Evolutionary conservation across 2,888 invertebrate species (phyloP), one percentile per base, ranked within the genome.

Genomic region (Augiades crinisus): DNA sequence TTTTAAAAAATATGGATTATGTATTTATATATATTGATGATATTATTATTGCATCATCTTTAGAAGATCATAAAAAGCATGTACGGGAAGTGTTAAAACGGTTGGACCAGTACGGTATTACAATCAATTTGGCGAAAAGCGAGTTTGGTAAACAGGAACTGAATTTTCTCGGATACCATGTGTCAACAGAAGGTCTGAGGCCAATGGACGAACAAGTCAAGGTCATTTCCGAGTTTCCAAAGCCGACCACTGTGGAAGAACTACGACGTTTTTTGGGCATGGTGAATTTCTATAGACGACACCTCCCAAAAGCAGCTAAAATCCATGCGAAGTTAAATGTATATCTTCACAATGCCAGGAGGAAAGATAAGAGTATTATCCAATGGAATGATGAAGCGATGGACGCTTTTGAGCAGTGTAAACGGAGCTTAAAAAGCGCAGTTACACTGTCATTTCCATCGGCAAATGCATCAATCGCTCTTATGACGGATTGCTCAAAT

Each of bases 111-210:
- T 46, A 17, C 3, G 46, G 46, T 8, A 37, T 46, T 5, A 37
- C 46, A 0, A 46, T 46, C 7, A 46, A 46, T 16, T 12, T 46
- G 12, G 10, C 17, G 17, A 46, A 46, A 37, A 12, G 46, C 37
- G 2, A 5, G 5, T 46, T 46, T 6, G 27, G 37, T 8, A 10
- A 37, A 19, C 1, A 27, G 2, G 37, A 19, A 2, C 17, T 46
- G 7, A 16, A 41, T 16, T 41, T 41, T 41, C 13, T 41, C 14
- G 41, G 41, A 10, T 16, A 41, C 10, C 27, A 41, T n/a, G 13
- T 41, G 5, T 16, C 16, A 10, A 27, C 16, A 8, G 17, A 31
- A 19, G 30, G 31, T 19, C 16, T 41, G 8, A 27, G 6, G n/a
- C 41, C 41, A 5, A 4, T 27, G n/a, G 5, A 8, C 2, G 8